phyloP scores from a whole-genome alignment of 2,113 vertebrate species.

The Nothoprocta perdicaria region DNA sequence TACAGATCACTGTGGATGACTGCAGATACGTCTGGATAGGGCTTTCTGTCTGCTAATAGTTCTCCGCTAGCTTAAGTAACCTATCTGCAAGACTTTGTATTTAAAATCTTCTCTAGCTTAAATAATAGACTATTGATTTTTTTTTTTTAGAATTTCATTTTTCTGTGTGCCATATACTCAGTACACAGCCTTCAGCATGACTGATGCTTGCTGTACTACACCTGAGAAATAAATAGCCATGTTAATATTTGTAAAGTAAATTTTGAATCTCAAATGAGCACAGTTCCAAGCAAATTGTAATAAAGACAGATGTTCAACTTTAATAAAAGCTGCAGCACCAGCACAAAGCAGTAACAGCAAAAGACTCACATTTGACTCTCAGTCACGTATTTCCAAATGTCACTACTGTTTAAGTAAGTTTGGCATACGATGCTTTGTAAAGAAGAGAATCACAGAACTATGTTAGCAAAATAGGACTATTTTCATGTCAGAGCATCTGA shows the following conservation, averaged over 20 bases:
- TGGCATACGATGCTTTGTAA: background rate
- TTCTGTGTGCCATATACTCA: background rate
- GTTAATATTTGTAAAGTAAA: background rate
- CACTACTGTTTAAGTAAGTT: background rate
- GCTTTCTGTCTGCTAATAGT: background rate
- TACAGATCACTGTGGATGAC: background rate
- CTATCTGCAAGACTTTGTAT: background rate
- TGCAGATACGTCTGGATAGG: background rate
- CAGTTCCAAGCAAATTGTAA: background rate
- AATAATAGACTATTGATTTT: background rate
- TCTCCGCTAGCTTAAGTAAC: background rate
- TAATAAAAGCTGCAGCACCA: background rate
- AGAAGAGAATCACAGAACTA: background rate
- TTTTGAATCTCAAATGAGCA: background rate
- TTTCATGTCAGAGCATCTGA: background rate
- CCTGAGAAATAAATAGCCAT: background rate
- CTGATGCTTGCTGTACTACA: background rate
- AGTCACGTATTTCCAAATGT: background rate
- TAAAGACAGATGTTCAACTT: background rate
- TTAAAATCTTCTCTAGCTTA: background rate
- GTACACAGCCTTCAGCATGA: background rate
- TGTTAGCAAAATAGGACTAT: background rate
- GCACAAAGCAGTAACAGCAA: background rate
- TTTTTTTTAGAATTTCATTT: background rate
- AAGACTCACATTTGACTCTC: constrained; percentile 5